Base-by-base conservation (phyloP, 1,140 invertebrate species). In the Neodiprion lecontei region DNA sequence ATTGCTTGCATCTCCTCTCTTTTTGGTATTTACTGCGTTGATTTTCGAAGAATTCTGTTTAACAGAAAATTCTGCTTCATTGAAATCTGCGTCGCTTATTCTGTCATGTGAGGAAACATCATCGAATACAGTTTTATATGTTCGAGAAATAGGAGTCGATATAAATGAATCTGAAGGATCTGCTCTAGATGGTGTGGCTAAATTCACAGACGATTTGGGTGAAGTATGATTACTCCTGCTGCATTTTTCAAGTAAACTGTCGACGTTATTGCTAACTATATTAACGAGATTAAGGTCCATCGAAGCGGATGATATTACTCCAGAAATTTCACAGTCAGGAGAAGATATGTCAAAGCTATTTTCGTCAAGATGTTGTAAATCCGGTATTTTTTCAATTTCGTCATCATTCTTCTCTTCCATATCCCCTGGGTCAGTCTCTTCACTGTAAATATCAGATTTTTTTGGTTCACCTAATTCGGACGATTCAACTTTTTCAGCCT, bases 401-500 rank as follows among this genome's bases (percentile, higher is more conserved):
- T 61, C 5, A 61, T 61, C 11, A 7, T 61, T 61, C 11, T 14
- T 61, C 53, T 7, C 9, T 75, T 68, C 67, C 12, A 11, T 21
- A 14, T 69, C 67, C 40, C 11, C 67, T 17, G 40, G 17, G 40
- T 69, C 67, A 14, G 67, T 69, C 21, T 69, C 67, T 69, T 23
- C 17, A 11, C 21, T 47, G 21, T 69, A 47, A 23, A 69, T 69
- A 69, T 69, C 40, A 11, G 17, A 47, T 23, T 11, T 14, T 23
- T 69, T 69, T 61, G 11, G 11, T 61, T 21, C 2, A 69, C 21
- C 67, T 21, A 21, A 5, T 14, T 23, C 11, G 21, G 17, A 8
- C 7, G 10, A 12, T 23, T 61, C 8, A 69, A 69, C 8, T 12
- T 69, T 69, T 69, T 69, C 21, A 23, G 11, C 7, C 5, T 47